Evolutionary conservation across 2,888 invertebrate genomes (phyloP), one percentile per base, ranked within the genome.

Genomic region (Suillia variegata): DNA sequence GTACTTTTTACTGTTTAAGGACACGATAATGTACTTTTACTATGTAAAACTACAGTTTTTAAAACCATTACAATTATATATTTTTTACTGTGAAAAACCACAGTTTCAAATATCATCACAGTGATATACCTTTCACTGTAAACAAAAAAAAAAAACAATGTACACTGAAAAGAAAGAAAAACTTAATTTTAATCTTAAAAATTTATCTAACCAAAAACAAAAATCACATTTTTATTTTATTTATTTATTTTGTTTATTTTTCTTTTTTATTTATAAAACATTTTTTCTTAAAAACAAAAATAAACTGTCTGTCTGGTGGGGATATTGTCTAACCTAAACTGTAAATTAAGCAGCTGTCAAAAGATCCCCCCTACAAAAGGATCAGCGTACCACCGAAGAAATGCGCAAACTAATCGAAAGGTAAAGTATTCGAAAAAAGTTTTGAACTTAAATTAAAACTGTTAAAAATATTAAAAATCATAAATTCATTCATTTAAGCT

Each of bases 381-480:
- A 94, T 89, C 92, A 91, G 87, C 90, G 93, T 89, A 89, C 92
- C 86, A 92, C 91, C 85, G 95, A 94, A 88, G 94, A 94, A 89
- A 94, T 94, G 92, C 91, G 95, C 87, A 94, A 94, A 89, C 92
- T 94, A 86, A 92, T 95, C 87, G 95, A 95, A 90, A 94, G 94
- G 94, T 94, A 89, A 92, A 89, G 91, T 82, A 73, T 68, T 48
- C 50, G 68, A 73, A 73, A 82, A 85, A 68, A 85, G 93, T n/a
- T n/a, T n/a, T n/a, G n/a, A n/a, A n/a, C n/a, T n/a, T n/a, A n/a
- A n/a, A n/a, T n/a, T n/a, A n/a, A n/a, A n/a, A n/a, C n/a, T n/a
- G n/a, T n/a, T n/a, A n/a, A n/a, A n/a, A n/a, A n/a, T n/a, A n/a
- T n/a, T n/a, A n/a, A n/a, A n/a, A n/a, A n/a, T n/a, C n/a, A n/a